Evolutionary conservation across 2,113 vertebrate genomes (phyloP), one percentile per base, ranked within the genome.

Genomic region (Dendrocopos noguchii): DNA sequence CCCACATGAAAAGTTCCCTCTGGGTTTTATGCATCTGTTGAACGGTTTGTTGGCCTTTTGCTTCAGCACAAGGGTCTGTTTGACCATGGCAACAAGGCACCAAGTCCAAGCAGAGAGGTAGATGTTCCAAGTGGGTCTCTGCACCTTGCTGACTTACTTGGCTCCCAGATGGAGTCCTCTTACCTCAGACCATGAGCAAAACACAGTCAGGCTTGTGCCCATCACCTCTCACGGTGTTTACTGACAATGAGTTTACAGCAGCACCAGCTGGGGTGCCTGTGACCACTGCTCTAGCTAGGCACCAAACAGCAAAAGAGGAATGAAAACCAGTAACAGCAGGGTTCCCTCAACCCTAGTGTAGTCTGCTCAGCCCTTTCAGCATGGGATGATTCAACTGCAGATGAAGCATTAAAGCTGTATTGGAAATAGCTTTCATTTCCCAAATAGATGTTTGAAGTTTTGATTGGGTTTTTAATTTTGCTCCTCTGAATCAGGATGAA

Each of bases 371-470:
- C 52, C 52, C 56, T 85, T 55, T 13, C 1, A 33, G 24, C 27
- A n/a, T 1, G 1, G 31, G 7, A 4, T 50, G 68, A 82, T 67
- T 72, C 81, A 87, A 44, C 46, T 52, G 47, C 3, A 47, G 36
- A 5, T 34, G 57, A 78, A 87, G 39, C 47, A 44, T 56, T 83
- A 50, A 53, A 90, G 53, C 10, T 68, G 68, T 68, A 77, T 74
- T 85, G 80, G 94, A 95, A 96, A 92, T 10, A 83, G 15, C 7
- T 85, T 92, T 89, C 7, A 1, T 82, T 93, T 89, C 61, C 47
- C 6, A 4, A 74, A 82, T 34, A 78, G 16, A 18, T 67, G 64
- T 85, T 84, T 87, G 78, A 94, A 77, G 60, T n/a, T 78, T 72
- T 57, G 61, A 64, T 66, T 66, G 44, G 52, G 22, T 79, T 21